Evolutionary conservation across 2,888 invertebrate genomes (phyloP), one percentile per base, ranked within the genome.

Genomic region (Meganola albula): DNA sequence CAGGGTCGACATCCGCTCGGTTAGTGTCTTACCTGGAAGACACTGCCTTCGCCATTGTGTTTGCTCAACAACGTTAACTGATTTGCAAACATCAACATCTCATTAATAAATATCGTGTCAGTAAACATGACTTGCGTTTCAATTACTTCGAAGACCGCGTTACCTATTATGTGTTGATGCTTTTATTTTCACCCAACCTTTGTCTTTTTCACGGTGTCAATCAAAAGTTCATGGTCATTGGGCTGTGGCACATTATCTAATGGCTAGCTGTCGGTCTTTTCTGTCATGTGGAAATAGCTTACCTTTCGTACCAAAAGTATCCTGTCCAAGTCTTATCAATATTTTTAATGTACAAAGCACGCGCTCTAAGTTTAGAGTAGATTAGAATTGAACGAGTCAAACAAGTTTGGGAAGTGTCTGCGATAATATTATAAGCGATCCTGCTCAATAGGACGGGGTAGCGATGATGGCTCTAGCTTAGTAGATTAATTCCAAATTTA

Each of bases 161-260:
- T 20, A 2, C 7, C 8, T n/a, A 23, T 33, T 14, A 12, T 10
- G 23, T 4, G 23, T 23, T 9, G 40, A 27, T 33, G 27, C 38
- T 37, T 50, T 41, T 53, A 49, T 54, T 53, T 53, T 39, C 25
- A 48, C 40, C 30, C 37, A 53, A 58, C 58, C 58, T 60, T 42
- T 54, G 63, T 56, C 62, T 66, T 70, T 72, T 67, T 56, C 56
- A 59, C 56, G 49, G 53, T 65, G 66, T 69, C 71, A 65, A 61
- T 68, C 70, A 69, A 69, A 70, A 72, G 67, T 66, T 67, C 65
- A 70, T 48, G 67, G 68, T 58, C 59, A 51, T 44, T 61, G 51
- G 40, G 37, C 24, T 37, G 44, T 38, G 26, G 32, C 37, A 39
- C 51, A 44, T 62, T 60, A 56, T 51, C 58, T 55, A 60, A 58